A percentile compares a stretch with the other conserved stretches of the same genome.
phyloP scores from a whole-genome alignment of 2,113 vertebrate genomes.

The Pongo pygmaeus region DNA sequence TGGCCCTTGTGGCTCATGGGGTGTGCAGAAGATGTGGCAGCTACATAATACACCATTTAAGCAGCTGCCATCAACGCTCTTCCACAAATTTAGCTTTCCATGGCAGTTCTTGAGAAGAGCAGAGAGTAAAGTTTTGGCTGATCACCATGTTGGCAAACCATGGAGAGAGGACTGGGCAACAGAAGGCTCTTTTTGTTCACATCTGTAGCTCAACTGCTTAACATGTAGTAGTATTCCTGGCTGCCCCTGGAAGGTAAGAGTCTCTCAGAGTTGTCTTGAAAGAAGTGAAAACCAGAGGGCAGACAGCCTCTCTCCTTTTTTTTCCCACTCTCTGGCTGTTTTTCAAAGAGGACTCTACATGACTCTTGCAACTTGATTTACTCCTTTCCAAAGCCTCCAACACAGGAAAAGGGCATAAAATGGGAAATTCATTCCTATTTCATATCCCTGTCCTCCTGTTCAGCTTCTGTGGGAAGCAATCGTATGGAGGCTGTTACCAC shows the following conservation, averaged over 20 bases:
- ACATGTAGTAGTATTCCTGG: background rate
- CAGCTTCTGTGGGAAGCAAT: slow-evolving; percentile 59
- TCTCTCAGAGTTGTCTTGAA: background rate
- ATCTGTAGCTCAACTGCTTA: background rate
- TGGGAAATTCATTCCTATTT: background rate
- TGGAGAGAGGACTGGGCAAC: too few relatives aligned
- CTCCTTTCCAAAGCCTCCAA: background rate
- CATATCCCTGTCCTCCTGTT: background rate
- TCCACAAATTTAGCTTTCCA: background rate
- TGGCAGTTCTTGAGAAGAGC: background rate
- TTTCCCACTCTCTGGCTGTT: background rate
- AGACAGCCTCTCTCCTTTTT: background rate
- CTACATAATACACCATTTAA: too few relatives aligned
- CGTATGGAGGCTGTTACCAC: slow-evolving; percentile 61
- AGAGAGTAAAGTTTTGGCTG: background rate
- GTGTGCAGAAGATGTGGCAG: background rate
- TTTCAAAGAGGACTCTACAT: background rate
- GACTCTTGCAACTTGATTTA: slow-evolving; percentile 11
- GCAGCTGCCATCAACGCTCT: background rate
- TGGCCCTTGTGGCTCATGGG: accelerated
- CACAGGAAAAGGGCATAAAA: background rate
- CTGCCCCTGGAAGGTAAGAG: background rate
- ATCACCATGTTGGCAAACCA: background rate
- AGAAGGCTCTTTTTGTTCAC: background rate
- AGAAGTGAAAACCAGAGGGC: background rate